Evolutionary conservation across 64 coral and sea anemone genomes (phyloP), one percentile per base, ranked within the genome.

Genomic region (Hydrozoanthus tunicans): DNA sequence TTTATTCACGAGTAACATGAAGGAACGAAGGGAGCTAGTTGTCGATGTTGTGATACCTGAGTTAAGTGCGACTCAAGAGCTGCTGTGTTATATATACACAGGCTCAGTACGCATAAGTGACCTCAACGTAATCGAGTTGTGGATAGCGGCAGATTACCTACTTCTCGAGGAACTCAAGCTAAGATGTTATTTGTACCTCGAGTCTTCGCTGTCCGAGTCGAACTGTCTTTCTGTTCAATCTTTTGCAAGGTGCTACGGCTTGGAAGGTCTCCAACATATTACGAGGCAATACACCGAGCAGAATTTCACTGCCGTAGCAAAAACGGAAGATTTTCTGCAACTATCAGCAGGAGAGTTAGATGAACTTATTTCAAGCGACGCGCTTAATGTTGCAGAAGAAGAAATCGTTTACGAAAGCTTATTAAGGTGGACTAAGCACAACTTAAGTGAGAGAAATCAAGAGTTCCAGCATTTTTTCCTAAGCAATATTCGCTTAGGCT

Each of bases 1-100:
- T 54, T 58, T 93, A 0, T 93, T 93, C 52, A 90, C 86, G 13
- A 93, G 86, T 77, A 77, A 93, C 25, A 93, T 93, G 92, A 93
- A 81, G 23, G 92, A 90, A 53, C 90, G 71, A 64, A 61, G 17
- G 15, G 57, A 79, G 74, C 15, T 56, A 17, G 15, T 56, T 23
- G 77, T 93, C 23, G 51, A 90, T 5, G 10, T 93, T 15, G 57
- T 61, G 20, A 55, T 81, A 63, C 85, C 89, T 6, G 78, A 90
- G 75, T 58, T 90, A 25, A 57, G 17, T 43, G 57, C 11, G 3
- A n/a, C 85, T 17, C 72, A 82, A 6, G 54, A 62, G 15, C 54
- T 93, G 20, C 63, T 93, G 6, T 72, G 17, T 57, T 93, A 93
- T 11, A 62, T 93, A 12, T 93, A 93, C 58, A 90, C 92, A 3